Evolutionary conservation across 2,797 vertebrate genomes (phyloP), one percentile per base, ranked within the genome.

Genomic region (Arctocebus calabarensis): DNA sequence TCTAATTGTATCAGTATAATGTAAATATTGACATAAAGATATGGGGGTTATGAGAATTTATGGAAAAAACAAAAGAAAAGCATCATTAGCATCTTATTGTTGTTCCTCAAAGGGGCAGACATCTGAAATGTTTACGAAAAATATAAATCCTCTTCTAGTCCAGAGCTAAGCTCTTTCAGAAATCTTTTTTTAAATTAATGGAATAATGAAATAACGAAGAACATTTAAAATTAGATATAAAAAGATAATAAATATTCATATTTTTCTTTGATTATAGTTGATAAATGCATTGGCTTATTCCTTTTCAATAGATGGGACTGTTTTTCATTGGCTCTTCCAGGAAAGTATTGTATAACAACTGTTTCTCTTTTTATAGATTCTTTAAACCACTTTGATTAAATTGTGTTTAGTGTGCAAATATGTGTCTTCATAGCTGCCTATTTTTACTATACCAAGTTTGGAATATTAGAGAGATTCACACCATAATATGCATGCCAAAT

Each of bases 241-340:
- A 74, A 40, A 40, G 71, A 68, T 52, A 45, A 64, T 27, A 91
- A 83, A 77, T 3, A 70, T 14, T 3, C 29, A 83, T 22, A 86
- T 75, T 91, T 75, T 91, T 88, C 59, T 74, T 68, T 79, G 19
- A 85, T 29, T 25, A 43, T 84, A 84, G 62, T 66, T 95, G 94
- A 13, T 92, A 68, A 83, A 68, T 62, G 1, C 9, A 61, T 5
- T 17, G 17, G 1, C 3, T 32, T 43, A 22, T 70, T 71, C 2
- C 3, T 77, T 94, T 89, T 70, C 16, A 70, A 37, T 79, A 84
- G 59, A 61, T 17, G 17, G 8, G 1, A 70, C 74, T 77, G 4
- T 43, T 91, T 92, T 79, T 59, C 94, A 64, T 59, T 84, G 23
- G 20, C 6, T 3, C 8, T 92, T 23, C 13, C 14, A 66, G 5